phyloP scores from a whole-genome alignment of 2,113 vertebrate genomes.

The Mus pahari region DNA sequence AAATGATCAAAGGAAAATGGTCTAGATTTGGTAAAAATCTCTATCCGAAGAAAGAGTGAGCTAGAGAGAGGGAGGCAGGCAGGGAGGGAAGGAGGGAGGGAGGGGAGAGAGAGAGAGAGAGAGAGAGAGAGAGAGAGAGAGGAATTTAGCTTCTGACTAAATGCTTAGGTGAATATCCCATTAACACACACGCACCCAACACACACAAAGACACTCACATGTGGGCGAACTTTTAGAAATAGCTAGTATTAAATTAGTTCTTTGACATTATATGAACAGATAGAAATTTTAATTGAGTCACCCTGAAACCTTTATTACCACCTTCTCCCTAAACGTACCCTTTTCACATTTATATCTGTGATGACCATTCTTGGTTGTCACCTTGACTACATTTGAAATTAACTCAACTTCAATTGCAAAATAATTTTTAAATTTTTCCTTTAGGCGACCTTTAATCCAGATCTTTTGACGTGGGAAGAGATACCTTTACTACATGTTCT shows the following conservation, averaged over 20 bases:
- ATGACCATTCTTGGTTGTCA: background rate
- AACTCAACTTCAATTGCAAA: background rate
- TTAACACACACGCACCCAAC: background rate
- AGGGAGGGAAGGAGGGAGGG: background rate
- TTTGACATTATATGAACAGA: background rate
- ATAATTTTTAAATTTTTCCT: background rate
- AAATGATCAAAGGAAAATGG: background rate
- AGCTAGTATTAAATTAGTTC: background rate
- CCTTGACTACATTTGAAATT: background rate
- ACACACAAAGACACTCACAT: background rate
- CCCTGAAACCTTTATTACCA: background rate
- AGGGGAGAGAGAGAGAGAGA: too few relatives aligned
- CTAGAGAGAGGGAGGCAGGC: too few relatives aligned
- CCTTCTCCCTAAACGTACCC: background rate
- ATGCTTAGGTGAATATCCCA: too few relatives aligned
- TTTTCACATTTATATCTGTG: background rate
- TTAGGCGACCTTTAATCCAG: background rate
- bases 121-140: background rate
- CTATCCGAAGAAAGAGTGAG: background rate
- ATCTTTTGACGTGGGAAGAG: background rate
- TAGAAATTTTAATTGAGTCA: background rate
- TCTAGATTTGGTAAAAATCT: too few relatives aligned
- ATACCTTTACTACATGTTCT: background rate
- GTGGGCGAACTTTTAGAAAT: background rate
- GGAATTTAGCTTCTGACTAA: background rate